phyloP scores from a whole-genome alignment of 2,797 vertebrate species.

The Allobates femoralis region DNA sequence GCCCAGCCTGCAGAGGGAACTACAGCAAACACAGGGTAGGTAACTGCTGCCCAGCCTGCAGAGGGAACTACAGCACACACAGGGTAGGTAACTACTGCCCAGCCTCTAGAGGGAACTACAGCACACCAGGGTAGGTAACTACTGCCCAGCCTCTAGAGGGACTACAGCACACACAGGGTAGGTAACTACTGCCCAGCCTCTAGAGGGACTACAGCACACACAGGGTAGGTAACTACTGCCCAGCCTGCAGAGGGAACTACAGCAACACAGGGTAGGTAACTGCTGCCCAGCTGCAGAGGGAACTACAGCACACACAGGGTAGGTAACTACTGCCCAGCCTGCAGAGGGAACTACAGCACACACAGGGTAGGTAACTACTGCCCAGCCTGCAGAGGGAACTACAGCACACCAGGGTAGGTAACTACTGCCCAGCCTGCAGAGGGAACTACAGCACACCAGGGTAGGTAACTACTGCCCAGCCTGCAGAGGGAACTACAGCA shows the following conservation, averaged over 20 bases:
- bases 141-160: conserved; percentile 18
- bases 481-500: conserved; percentile 21
- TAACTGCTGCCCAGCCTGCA: conserved; percentile 40
- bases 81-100: conserved; percentile 53
- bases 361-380: conserved; percentile 48
- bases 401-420: conserved; percentile 48
- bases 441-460: conserved; percentile 16
- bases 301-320: conserved; percentile 28
- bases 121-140: conserved; percentile 51
- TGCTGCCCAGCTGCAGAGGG: conserved; percentile 12
- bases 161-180: conserved; percentile 31
- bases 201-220: not conserved
- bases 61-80: not conserved
- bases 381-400: conserved; percentile 30
- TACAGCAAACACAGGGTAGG: conserved; percentile 36
- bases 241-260: conserved; percentile 27
- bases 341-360: conserved; percentile 10
- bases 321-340: conserved; percentile 45
- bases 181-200: conserved; percentile 42
- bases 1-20: conserved; percentile 31
- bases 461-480: conserved; percentile 49
- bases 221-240: conserved; percentile 51
- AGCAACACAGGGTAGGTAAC: conserved; percentile 49
- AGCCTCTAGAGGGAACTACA: conserved; percentile 18
- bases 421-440: conserved; percentile 26